phyloP scores from a whole-genome alignment of 1,140 invertebrate species.

The Lordiphosa clarofinis region DNA sequence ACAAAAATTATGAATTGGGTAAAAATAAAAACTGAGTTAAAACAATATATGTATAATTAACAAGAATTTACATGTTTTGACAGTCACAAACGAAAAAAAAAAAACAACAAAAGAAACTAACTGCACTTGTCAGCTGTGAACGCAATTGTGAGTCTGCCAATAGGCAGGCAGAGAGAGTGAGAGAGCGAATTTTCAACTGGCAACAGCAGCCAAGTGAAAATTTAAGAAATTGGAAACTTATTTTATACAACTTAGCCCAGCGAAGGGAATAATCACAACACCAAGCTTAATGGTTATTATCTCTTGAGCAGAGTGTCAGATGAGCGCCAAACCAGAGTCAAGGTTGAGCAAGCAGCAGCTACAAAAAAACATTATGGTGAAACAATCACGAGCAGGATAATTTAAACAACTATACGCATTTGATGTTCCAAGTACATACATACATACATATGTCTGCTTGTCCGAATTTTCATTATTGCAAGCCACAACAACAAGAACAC shows the following conservation, averaged over 20 bases:
- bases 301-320: constrained; percentile 51
- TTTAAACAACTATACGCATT: background rate
- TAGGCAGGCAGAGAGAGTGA: constrained; percentile 18
- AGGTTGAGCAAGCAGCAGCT: constrained; percentile 3
- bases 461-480: constrained; percentile 48
- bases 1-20: constrained; percentile 3
- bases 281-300: constrained; percentile 5
- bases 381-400: too few species aligned
- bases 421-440: background rate
- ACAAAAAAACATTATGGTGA: constrained; percentile 22
- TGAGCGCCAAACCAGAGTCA: constrained; percentile 33
- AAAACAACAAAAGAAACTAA: constrained; percentile 18
- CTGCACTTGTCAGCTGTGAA: constrained; percentile 49
- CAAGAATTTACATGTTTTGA: background rate
- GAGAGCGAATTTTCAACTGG: constrained; percentile 20
- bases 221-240: too few species aligned
- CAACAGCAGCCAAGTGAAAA: constrained; percentile 4
- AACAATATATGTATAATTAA: constrained; percentile 2
- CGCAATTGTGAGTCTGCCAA: constrained; percentile 20
- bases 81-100: constrained; percentile 2
- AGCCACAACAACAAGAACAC: constrained; percentile 30
- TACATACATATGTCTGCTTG: constrained; percentile 23
- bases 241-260: background rate
- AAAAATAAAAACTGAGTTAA: constrained; percentile 5
- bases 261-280: constrained; percentile 4